Evolutionary conservation across 2,888 invertebrate genomes (phyloP).

Genomic region (Phorcus lineatus): DNA sequence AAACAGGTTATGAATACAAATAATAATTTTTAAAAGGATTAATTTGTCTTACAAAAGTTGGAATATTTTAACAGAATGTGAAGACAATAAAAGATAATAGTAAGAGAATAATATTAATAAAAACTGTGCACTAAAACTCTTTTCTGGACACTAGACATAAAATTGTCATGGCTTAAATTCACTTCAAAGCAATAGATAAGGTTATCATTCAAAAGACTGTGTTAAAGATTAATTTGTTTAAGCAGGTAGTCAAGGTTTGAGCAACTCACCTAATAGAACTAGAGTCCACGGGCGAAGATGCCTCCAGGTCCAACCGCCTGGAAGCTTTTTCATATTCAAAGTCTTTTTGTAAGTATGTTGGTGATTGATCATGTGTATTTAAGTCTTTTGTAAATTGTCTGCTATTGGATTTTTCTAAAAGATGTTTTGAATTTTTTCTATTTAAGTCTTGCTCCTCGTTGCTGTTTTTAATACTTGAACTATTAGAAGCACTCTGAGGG

Average conservation of each 20-base stretch:
- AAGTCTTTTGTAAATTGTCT: slow-evolving; percentile 61
- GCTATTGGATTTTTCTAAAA: slow-evolving; percentile 46
- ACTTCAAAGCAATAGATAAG: too few relatives aligned
- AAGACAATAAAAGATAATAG: neutral
- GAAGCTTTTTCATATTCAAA: slow-evolving; percentile 59
- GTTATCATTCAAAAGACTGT: too few relatives aligned
- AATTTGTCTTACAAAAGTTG: too few relatives aligned
- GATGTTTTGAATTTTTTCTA: slow-evolving; percentile 48
- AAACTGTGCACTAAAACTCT: neutral
- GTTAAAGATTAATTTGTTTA: too few relatives aligned
- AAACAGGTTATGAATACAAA: neutral
- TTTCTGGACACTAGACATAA: neutral
- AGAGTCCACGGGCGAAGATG: slow-evolving; percentile 50
- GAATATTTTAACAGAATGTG: neutral
- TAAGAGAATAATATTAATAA: too few relatives aligned
- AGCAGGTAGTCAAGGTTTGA: neutral
- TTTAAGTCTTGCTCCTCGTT: slow-evolving; percentile 66
- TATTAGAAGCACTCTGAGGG: slow-evolving; percentile 48
- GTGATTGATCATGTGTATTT: slow-evolving; percentile 52
- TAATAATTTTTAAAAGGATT: too few relatives aligned
- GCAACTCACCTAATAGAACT: slow-evolving; percentile 44
- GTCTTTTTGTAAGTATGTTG: slow-evolving; percentile 30
- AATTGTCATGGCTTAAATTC: too few relatives aligned
- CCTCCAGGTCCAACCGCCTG: slow-evolving; percentile 58
- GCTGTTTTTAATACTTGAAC: slow-evolving; percentile 61